Conservation (phyloP, 1,140 invertebrate genomes). For the Euglossa dilemma region DNA sequence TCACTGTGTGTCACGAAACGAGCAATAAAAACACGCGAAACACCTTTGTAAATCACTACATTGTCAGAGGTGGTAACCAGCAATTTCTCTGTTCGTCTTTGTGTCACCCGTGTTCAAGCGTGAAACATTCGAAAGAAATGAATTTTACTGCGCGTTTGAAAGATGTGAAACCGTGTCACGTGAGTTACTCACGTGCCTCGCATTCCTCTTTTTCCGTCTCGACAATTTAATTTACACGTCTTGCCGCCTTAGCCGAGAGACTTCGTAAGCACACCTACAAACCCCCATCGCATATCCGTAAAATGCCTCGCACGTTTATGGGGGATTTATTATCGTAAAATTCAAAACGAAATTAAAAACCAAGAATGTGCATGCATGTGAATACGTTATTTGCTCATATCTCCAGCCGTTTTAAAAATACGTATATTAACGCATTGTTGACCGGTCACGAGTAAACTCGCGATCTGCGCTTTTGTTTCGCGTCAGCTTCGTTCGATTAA, state of each 20-base stretch:
- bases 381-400: no score
- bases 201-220: slow-evolving; percentile 9
- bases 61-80: not conserved
- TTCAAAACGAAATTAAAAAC: no score
- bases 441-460: no score
- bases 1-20: not conserved
- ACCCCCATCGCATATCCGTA: no score
- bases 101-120: not conserved
- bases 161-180: not conserved
- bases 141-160: slow-evolving; percentile 16
- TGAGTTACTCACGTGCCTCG: slow-evolving; percentile 23
- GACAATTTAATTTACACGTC: slow-evolving; percentile 35
- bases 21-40: not conserved
- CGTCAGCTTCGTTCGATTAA: no score
- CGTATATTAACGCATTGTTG: no score
- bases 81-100: not conserved
- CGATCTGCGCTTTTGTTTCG: no score
- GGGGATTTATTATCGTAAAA: no score
- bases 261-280: not conserved
- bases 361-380: no score
- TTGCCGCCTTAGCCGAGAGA: not conserved
- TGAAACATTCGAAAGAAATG: slow-evolving; percentile 7
- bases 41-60: not conserved
- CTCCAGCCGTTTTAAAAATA: no score
- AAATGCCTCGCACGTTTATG: not conserved